Evolutionary conservation across 1,140 invertebrate species (phyloP), one percentile per base, ranked within the genome.

Genomic region (Leptonema lineaticorne): DNA sequence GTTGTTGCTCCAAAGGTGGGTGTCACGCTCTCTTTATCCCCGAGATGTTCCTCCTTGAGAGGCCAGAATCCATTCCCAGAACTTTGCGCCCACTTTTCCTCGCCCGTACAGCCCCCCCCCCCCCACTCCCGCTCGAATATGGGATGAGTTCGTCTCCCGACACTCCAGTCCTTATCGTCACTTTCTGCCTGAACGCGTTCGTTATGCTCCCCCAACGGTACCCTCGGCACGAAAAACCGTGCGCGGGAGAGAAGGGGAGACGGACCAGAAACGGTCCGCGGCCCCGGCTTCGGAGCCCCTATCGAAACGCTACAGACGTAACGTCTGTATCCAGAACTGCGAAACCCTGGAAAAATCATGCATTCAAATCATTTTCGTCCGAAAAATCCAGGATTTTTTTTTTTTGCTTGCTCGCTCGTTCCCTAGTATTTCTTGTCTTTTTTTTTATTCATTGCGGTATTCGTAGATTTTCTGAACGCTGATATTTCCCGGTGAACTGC

Each of bases 141-240:
- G n/a, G n/a, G n/a, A n/a, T n/a, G n/a, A n/a, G n/a, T n/a, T n/a
- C n/a, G n/a, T 72, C 76, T 78, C 78, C 75, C 79, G 76, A 77
- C 81, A 79, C 79, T 79, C 76, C 75, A 75, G 72, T 76, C 75
- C 79, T 82, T 82, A 82, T 82, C 81, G 79, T 78, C 77, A 77
- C 76, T 76, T 82, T 81, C 80, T 76, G 75, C 79, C 78, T 82
- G 81, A 81, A 80, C 81, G 81, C 79, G 71, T 75, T 66, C 71
- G 71, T 68, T 78, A 78, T 77, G 71, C 72, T 65, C 63, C 71
- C 72, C 76, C 58, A 57, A 62, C 64, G 70, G 37, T 33, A 33
- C 71, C 72, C 63, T 63, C 65, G 67, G 24, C 4, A 26, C 37
- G 37, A 3, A 41, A 16, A 68, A n/a, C 58, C 48, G 60, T 70